A percentile compares a stretch with the other conserved stretches of the same genome.
phyloP scores from a whole-genome alignment of 2,113 vertebrate genomes.

The Amia ocellicauda region DNA sequence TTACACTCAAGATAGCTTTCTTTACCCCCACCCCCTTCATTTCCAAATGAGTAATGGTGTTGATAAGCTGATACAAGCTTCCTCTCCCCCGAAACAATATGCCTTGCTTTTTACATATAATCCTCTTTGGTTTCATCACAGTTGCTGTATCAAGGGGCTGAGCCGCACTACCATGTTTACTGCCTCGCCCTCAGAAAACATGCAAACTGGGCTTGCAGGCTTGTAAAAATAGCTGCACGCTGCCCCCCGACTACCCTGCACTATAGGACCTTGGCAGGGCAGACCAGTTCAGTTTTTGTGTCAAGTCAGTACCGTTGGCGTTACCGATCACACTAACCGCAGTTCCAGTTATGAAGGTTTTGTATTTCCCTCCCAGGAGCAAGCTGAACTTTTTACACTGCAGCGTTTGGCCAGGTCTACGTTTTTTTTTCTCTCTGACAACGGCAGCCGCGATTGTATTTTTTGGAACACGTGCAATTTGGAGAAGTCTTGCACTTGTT shows the following conservation, averaged over 20 bases:
- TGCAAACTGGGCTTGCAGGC: not conserved
- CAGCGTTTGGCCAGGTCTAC: not conserved
- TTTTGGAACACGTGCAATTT: not conserved
- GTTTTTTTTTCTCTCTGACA: not conserved
- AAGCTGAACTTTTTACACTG: constrained; percentile 3
- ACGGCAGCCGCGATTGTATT: not conserved
- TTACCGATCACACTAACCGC: not conserved
- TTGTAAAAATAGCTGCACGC: constrained; percentile 1
- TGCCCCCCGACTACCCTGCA: not conserved
- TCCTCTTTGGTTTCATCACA: not conserved
- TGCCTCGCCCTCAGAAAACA: not conserved
- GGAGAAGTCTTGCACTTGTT: not conserved
- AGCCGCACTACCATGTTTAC: not conserved
- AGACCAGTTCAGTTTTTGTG: not conserved
- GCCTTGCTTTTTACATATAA: not conserved
- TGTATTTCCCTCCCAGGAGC: constrained; percentile 12
- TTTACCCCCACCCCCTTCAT: not conserved
- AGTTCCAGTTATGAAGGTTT: not conserved
- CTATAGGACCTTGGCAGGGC: not conserved
- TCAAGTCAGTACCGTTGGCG: not conserved
- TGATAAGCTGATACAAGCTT: not conserved
- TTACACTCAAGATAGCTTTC: not conserved
- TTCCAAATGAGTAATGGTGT: not conserved
- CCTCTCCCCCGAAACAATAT: not conserved
- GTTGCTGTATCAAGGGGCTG: not conserved